phyloP scores from a whole-genome alignment of 2,113 vertebrate genomes.

The Paedocypris sp. region DNA sequence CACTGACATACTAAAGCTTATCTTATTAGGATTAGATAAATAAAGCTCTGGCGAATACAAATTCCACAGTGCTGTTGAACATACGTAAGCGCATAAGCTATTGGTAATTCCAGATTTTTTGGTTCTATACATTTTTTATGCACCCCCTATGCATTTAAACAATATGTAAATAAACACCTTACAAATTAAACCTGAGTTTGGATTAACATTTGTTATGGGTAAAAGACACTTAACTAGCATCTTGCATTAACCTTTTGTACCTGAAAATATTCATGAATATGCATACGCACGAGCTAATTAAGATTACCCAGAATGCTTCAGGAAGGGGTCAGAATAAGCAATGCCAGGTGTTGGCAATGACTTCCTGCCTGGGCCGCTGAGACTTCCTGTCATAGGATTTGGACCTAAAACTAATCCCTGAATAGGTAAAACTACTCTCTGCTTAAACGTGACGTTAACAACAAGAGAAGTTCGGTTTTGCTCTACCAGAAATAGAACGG shows the following conservation, averaged over 20 bases:
- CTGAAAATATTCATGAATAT: not conserved
- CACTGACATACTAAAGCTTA: slow-evolving; percentile 33
- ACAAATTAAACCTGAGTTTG: not conserved
- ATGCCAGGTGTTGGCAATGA: slow-evolving; percentile 20
- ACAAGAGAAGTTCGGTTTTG: not conserved
- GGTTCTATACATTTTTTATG: too few species aligned
- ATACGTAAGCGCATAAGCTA: too few species aligned
- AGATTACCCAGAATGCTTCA: slow-evolving; percentile 21
- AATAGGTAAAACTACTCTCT: not conserved
- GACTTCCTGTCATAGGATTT: slow-evolving; percentile 1
- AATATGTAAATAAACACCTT: too few species aligned
- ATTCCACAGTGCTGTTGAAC: slow-evolving; percentile 13
- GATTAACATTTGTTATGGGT: not conserved
- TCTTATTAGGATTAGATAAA: slow-evolving; percentile 40
- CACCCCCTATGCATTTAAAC: too few species aligned
- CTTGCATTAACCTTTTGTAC: not conserved
- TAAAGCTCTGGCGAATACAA: slow-evolving; percentile 24
- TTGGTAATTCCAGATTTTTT: too few species aligned
- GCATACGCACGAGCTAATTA: slow-evolving; percentile 15
- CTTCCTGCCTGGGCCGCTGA: slow-evolving; percentile 16
- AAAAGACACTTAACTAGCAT: not conserved
- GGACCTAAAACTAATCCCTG: not conserved
- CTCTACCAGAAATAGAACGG: too few species aligned
- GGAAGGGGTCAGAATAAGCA: not conserved
- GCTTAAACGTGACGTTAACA: slow-evolving; percentile 10